These are phyloP conservation scores for Eulemur rufifrons DNA, from an alignment of 2,113 vertebrate species.

Conservation along the genomic window DNA sequence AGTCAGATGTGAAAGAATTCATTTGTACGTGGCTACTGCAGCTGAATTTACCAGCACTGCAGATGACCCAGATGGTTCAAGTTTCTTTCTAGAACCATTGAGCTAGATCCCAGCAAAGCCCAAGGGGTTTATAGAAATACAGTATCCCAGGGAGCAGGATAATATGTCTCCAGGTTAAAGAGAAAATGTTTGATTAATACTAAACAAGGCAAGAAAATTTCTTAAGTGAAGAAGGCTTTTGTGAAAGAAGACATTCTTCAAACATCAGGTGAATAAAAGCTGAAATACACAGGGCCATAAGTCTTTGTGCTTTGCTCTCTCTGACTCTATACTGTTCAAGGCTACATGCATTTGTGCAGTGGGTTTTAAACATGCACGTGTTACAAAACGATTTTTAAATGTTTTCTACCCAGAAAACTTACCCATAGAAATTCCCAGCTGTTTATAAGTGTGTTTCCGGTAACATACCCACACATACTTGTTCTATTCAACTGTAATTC, in stretches of 20 bases:
- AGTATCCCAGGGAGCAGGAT: conserved; percentile 58
- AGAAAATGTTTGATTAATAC: conserved; percentile 62
- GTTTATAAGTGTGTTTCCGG: background rate
- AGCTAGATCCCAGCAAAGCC: background rate
- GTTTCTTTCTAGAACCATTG: background rate
- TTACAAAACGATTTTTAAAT: background rate
- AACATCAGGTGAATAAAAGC: conserved; percentile 3
- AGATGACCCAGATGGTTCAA: background rate
- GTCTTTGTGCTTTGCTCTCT: background rate
- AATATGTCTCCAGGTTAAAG: conserved; percentile 71
- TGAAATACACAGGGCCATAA: background rate
- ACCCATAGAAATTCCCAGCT: background rate
- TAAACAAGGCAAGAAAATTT: conserved; percentile 26
- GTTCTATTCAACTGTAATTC: background rate
- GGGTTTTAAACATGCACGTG: background rate
- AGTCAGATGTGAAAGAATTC: background rate
- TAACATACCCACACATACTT: background rate
- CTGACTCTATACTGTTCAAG: background rate
- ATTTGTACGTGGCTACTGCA: background rate
- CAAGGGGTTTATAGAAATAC: conserved; percentile 54
- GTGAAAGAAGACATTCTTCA: conserved; percentile 43
- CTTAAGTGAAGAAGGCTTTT: conserved; percentile 60
- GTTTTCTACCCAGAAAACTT: background rate
- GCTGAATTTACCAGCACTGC: background rate
- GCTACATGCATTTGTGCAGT: background rate